Evolutionary conservation across 2,888 invertebrate species (phyloP), one percentile per base, ranked within the genome.

Genomic region (Prosopocoilus inquinatus): DNA sequence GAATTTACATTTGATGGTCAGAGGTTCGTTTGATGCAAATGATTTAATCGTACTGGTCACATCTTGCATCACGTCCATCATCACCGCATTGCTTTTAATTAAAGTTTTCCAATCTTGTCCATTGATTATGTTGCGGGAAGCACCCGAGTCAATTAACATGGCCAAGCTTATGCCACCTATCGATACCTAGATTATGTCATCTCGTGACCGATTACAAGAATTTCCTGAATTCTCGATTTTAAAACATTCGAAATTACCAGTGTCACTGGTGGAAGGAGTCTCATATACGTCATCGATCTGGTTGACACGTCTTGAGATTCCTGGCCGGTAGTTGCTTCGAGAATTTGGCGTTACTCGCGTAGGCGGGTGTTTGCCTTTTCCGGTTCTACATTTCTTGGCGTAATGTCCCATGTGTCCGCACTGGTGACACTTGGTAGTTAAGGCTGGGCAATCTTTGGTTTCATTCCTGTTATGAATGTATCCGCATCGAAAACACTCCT

Each of bases 351-450:
- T 28, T 28, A 28, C 20, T 28, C 7, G 20, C 20, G n/a, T n/a
- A n/a, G n/a, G n/a, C n/a, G n/a, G n/a, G n/a, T n/a, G n/a, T n/a
- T 28, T 28, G 2, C 20, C 20, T 28, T 33, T 47, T 12, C 47
- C 48, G 32, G 44, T 57, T 28, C 54, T 13, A 38, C 57, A 62
- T 50, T 50, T 54, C 12, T n/a, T 50, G 13, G 60, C 50, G 47
- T 57, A 61, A 51, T 63, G 60, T 39, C 60, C 58, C 32, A 46
- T 47, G n/a, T 53, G 49, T 11, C 51, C 53, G 45, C 61, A 63
- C 41, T 52, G 34, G 47, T 60, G 48, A 39, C 61, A 63, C 38
- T 59, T 52, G 9, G 44, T 39, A 9, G 50, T 50, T 20, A 12
- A 50, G 12, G 59, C 63, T 47, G 54, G 60, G 39, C 57, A 62